Conservation (phyloP, 2,797 vertebrate genomes). For the Gymnoscopelus braueri region DNA sequence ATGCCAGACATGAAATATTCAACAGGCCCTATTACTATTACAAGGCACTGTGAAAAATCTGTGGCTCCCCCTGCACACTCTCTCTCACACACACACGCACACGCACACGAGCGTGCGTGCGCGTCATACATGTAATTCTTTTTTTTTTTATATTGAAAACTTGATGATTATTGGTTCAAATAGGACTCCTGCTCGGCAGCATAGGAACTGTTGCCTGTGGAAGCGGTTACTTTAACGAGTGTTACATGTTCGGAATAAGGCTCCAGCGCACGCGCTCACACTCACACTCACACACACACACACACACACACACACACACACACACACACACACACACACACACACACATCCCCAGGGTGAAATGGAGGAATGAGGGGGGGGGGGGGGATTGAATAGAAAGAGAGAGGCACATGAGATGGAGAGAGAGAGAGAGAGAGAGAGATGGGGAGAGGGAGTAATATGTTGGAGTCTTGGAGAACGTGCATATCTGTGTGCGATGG, state of each 20-base stretch:
- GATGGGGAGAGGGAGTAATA: conserved; percentile 51
- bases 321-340: no score
- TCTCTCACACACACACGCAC: not conserved
- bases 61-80: not conserved
- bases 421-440: conserved; percentile 3
- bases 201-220: conserved; percentile 51
- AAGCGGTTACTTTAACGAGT: conserved; percentile 66
- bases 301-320: no score
- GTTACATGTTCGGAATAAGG: conserved; percentile 13
- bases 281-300: no score
- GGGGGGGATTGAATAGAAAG: conserved; percentile 9
- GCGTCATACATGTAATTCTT: no score
- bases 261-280: not conserved
- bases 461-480: conserved; percentile 47
- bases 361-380: not conserved
- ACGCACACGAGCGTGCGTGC: no score
- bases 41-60: conserved; percentile 50
- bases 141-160: conserved; percentile 67
- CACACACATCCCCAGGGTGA: not conserved
- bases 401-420: not conserved
- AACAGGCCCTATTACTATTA: conserved; percentile 73
- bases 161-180: conserved; percentile 79
- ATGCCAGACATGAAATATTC: conserved; percentile 75
- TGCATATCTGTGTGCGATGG: conserved; percentile 10
- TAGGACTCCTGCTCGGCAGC: conserved; percentile 57